These are phyloP conservation scores for Cordilura impudica DNA, from an alignment of 2,888 invertebrate genomes.

Conservation along the genomic window DNA sequence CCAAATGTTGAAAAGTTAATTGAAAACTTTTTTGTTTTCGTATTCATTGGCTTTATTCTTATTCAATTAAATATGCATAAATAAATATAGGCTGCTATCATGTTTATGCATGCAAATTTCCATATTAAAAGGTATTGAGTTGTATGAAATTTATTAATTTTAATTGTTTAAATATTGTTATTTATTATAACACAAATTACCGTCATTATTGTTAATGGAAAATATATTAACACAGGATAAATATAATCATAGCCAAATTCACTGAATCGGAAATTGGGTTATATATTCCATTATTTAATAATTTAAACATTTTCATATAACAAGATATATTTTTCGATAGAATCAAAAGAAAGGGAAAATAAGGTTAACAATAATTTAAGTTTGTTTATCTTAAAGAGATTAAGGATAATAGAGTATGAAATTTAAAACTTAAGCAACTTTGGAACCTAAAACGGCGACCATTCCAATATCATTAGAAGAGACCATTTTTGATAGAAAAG, in stretches of 20 bases:
- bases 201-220: not conserved
- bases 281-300: too few relatives aligned
- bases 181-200: not conserved
- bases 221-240: not conserved
- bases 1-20: slow-evolving; percentile 18
- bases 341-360: too few relatives aligned
- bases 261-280: not conserved
- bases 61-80: slow-evolving; percentile 55
- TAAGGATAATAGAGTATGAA: too few relatives aligned
- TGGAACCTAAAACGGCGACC: too few relatives aligned
- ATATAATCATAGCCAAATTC: not conserved
- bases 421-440: too few relatives aligned
- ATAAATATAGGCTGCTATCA: slow-evolving; percentile 40
- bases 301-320: too few relatives aligned
- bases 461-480: too few relatives aligned
- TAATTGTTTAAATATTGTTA: slow-evolving; percentile 22
- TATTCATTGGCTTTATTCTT: slow-evolving; percentile 49
- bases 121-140: not conserved
- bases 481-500: too few relatives aligned
- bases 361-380: too few relatives aligned
- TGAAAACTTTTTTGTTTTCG: slow-evolving; percentile 29
- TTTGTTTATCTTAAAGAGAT: too few relatives aligned
- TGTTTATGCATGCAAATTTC: slow-evolving; percentile 46
- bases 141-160: slow-evolving; percentile 2
- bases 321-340: too few relatives aligned